These are phyloP conservation scores for Nomada ruficornis DNA, from an alignment of 2,888 invertebrate genomes.

Conservation along the genomic window DNA sequence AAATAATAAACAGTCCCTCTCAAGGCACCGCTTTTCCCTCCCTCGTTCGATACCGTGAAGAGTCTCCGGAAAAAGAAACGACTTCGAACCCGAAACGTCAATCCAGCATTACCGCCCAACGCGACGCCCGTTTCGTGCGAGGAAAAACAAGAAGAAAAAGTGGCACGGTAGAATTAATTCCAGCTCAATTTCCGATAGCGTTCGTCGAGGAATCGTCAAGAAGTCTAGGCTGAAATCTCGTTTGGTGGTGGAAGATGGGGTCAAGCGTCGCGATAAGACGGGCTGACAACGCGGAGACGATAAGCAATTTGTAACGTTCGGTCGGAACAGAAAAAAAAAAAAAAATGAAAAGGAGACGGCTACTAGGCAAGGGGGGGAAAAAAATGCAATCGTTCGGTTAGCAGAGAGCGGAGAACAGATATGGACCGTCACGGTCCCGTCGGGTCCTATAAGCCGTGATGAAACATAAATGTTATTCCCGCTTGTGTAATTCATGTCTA, in stretches of 20 bases:
- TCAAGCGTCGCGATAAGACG: slow-evolving; percentile 77
- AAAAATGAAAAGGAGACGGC: not conserved
- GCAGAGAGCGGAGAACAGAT: slow-evolving; percentile 43
- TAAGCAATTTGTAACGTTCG: slow-evolving; percentile 83
- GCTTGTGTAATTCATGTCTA: slow-evolving; percentile 78
- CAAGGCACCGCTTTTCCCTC: no score
- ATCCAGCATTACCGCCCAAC: no score
- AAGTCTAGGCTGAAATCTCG: slow-evolving; percentile 68
- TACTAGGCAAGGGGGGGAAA: not conserved
- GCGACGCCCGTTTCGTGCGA: not conserved
- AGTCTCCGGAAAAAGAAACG: no score
- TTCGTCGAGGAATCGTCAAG: slow-evolving; percentile 33
- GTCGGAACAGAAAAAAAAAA: slow-evolving; percentile 51
- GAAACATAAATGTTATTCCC: slow-evolving; percentile 73
- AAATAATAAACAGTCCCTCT: no score
- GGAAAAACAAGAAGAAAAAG: not conserved
- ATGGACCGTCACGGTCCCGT: slow-evolving; percentile 50
- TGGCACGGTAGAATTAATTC: slow-evolving; percentile 34
- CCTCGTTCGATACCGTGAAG: no score
- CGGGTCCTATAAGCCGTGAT: slow-evolving; percentile 55
- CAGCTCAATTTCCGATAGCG: slow-evolving; percentile 36
- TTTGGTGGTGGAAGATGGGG: slow-evolving; percentile 61
- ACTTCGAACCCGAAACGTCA: no score
- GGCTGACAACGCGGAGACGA: slow-evolving; percentile 77
- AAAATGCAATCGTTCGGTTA: slow-evolving; percentile 51